Percentiles rank a stretch among this genome's conserved stretches.
Conservation (phyloP, 2,888 invertebrate genomes). For the Rosalia funebris region DNA sequence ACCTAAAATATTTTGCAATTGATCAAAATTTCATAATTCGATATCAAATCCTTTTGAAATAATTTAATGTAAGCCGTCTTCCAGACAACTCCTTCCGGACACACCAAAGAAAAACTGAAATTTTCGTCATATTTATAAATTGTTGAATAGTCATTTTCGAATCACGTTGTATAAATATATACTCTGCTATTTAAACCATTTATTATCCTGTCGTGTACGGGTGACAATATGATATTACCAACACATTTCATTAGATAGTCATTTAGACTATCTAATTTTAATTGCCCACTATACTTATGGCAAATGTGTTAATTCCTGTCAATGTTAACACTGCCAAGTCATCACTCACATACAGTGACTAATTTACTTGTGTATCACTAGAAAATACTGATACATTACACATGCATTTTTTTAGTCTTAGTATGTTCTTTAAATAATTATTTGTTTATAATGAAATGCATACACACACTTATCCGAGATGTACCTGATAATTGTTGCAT, state of each 20-base stretch:
- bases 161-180: no score
- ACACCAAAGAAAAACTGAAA: no score
- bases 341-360: neutral
- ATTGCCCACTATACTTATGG: neutral
- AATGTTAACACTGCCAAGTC: slow-evolving; percentile 21
- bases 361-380: neutral
- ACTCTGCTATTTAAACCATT: no score
- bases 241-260: neutral
- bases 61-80: no score
- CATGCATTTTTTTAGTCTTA: neutral
- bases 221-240: no score
- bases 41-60: no score
- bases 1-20: no score
- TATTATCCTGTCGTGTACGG: no score
- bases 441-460: neutral
- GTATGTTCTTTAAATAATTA: neutral
- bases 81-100: no score
- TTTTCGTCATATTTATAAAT: no score
- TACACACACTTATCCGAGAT: neutral
- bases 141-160: no score
- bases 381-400: neutral
- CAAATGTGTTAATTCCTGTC: slow-evolving; percentile 8
- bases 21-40: no score
- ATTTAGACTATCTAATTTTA: neutral
- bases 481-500: neutral